phyloP scores from a whole-genome alignment of 2,888 invertebrate species.

The Chloroclysta siterata region DNA sequence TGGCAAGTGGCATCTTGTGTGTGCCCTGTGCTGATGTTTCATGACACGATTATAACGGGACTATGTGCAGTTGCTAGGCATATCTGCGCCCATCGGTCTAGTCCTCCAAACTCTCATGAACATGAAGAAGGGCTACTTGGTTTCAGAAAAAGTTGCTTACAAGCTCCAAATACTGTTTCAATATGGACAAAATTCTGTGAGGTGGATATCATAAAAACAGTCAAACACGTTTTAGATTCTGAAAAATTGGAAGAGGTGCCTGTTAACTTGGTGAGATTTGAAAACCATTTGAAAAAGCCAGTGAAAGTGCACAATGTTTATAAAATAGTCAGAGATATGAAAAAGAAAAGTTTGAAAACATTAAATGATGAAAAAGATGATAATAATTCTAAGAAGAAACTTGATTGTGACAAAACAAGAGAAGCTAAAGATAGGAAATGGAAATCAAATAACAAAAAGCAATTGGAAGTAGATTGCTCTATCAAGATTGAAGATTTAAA shows the following conservation, averaged over 20 bases:
- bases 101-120: constrained; percentile 49
- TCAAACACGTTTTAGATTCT: constrained; percentile 71
- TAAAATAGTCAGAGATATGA: constrained; percentile 87
- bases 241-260: constrained; percentile 81
- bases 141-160: constrained; percentile 91
- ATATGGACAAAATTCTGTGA: constrained; percentile 97
- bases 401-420: constrained; percentile 49
- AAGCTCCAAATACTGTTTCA: constrained; percentile 93
- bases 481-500: constrained; percentile 79
- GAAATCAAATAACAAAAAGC: constrained; percentile 74
- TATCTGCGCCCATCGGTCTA: constrained; percentile 59
- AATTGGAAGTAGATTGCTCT: constrained; percentile 68
- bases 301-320: constrained; percentile 94
- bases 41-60: constrained; percentile 89
- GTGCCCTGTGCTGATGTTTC: constrained; percentile 87
- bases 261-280: constrained; percentile 90
- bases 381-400: constrained; percentile 29
- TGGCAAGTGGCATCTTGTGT: constrained; percentile 80
- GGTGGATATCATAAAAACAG: constrained; percentile 88
- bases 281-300: constrained; percentile 93
- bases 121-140: constrained; percentile 87
- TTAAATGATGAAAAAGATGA: constrained; percentile 44
- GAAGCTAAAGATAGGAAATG: constrained; percentile 74
- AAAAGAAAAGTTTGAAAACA: constrained; percentile 61
- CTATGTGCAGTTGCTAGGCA: constrained; percentile 88